phyloP scores from a whole-genome alignment of 2,797 vertebrate species.

The Meriones psammophilus region DNA sequence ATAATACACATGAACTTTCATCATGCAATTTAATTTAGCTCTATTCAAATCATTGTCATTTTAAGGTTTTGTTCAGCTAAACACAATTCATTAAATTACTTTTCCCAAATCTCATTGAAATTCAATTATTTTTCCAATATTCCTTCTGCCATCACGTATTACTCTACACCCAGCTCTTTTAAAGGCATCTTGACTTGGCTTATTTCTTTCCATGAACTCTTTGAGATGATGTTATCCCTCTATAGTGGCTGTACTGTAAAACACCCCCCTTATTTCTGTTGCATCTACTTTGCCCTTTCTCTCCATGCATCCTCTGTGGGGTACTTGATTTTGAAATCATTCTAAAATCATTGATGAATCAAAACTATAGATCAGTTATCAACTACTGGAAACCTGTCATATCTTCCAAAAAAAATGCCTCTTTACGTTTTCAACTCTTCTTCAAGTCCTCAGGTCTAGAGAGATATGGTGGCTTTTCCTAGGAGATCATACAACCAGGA shows the following conservation, averaged over 20 bases:
- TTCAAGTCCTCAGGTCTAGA: not conserved
- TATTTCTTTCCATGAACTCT: conserved; percentile 3
- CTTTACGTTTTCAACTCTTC: not conserved
- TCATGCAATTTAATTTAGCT: conserved; percentile 8
- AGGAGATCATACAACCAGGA: not conserved
- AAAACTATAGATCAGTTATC: not conserved
- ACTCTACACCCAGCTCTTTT: not conserved
- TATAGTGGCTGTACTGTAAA: not conserved
- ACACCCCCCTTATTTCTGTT: not conserved
- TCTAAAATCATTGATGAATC: not conserved
- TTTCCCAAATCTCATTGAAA: conserved; percentile 52
- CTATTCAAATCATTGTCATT: conserved; percentile 41
- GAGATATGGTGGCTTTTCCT: not conserved
- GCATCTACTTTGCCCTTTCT: not conserved
- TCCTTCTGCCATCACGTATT: not conserved
- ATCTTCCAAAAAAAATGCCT: not conserved
- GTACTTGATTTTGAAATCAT: conserved; percentile 9
- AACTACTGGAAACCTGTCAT: not conserved
- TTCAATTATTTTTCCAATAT: conserved; percentile 52
- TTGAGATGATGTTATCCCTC: not conserved
- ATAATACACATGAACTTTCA: conserved; percentile 48
- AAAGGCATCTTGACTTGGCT: not conserved
- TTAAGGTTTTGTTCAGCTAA: conserved; percentile 54
- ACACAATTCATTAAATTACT: conserved; percentile 31
- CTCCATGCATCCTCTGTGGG: not conserved